Conservation (phyloP, 1,140 invertebrate species). For the Batillaria attramentaria region DNA sequence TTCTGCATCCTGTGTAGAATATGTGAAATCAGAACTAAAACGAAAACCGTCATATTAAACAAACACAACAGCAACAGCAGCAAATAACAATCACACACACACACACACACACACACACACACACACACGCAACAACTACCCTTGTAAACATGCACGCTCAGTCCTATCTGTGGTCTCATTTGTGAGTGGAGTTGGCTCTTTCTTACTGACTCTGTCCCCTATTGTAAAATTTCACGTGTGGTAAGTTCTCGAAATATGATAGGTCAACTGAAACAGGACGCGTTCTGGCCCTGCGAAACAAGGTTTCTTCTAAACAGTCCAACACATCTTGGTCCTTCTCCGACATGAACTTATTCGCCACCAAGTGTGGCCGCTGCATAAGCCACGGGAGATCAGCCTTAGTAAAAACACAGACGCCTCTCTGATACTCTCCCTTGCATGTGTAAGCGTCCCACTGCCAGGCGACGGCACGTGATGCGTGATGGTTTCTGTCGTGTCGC, state of each 20-base stretch:
- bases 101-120: neutral
- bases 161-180: neutral
- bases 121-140: neutral
- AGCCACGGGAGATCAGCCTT: conserved; percentile 60
- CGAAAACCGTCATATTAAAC: neutral
- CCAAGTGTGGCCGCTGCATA: conserved; percentile 47
- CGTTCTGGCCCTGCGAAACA: conserved; percentile 35
- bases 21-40: neutral
- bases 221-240: conserved; percentile 40
- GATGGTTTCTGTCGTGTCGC: conserved; percentile 39
- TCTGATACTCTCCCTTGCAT: conserved; percentile 15
- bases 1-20: too few relatives aligned
- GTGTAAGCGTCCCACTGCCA: conserved; percentile 27
- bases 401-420: conserved; percentile 4
- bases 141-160: neutral
- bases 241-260: conserved; percentile 44
- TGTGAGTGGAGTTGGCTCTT: neutral
- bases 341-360: conserved; percentile 67
- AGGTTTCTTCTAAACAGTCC: conserved; percentile 62
- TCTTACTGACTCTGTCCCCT: neutral
- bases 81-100: neutral
- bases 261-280: conserved; percentile 35
- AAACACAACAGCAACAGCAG: neutral
- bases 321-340: conserved; percentile 53
- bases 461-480: conserved; percentile 11